Conservation (phyloP, 2,797 vertebrate species). For the Bucorvus abyssinicus region DNA sequence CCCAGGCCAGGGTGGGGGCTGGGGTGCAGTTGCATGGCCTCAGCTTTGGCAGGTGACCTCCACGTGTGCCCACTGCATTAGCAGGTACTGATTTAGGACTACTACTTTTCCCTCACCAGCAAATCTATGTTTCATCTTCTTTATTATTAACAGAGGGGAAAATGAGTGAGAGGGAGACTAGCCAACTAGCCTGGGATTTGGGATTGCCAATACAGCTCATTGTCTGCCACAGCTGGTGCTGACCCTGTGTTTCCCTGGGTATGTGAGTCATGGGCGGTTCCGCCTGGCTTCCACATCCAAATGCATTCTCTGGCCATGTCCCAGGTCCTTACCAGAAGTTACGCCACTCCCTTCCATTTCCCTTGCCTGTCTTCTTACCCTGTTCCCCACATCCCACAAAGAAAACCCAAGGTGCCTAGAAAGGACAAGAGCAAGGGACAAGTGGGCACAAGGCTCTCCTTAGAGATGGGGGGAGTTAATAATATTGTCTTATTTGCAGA, state of each 20-base stretch:
- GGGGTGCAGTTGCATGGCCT: not conserved
- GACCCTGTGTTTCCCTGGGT: not conserved
- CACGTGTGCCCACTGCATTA: fast-evolving
- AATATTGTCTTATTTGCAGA: not conserved
- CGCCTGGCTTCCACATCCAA: not conserved
- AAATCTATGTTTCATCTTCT: not conserved
- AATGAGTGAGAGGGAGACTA: not conserved
- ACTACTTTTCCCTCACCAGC: not conserved
- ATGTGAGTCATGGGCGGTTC: not conserved
- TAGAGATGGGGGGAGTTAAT: not conserved
- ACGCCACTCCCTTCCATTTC: not conserved
- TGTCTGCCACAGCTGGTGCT: not conserved
- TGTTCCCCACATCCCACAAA: not conserved
- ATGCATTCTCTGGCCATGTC: not conserved
- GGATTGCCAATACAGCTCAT: not conserved
- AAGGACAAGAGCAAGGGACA: not conserved
- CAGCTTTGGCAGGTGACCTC: fast-evolving
- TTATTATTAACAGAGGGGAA: not conserved
- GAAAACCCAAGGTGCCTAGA: not conserved
- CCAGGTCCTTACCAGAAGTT: not conserved
- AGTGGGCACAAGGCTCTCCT: not conserved
- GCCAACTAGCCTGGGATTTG: not conserved
- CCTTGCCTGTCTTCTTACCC: not conserved
- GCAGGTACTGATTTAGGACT: not conserved
- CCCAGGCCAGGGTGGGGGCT: not conserved